These are phyloP conservation scores for Crotalus tigris DNA, from an alignment of 2,113 vertebrate genomes.

Conservation along the genomic window DNA sequence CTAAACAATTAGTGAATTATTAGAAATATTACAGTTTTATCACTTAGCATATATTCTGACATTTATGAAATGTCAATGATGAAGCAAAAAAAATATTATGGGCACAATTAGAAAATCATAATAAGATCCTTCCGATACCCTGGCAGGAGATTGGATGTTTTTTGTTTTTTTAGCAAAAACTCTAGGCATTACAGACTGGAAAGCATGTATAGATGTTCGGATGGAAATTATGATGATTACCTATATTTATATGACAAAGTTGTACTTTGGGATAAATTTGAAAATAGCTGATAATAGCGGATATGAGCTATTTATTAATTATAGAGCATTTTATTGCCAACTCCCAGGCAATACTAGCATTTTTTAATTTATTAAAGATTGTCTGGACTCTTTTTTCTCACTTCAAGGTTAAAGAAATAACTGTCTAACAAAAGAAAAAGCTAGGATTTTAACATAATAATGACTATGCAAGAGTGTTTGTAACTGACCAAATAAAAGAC, in stretches of 20 bases:
- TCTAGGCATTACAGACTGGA: neutral
- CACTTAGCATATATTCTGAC: neutral
- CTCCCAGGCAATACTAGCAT: neutral
- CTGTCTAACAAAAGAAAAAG: neutral
- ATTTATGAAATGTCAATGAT: neutral
- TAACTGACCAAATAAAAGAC: neutral
- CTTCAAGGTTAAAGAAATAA: neutral
- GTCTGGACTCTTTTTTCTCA: neutral
- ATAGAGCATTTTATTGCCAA: neutral
- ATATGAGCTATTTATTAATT: neutral
- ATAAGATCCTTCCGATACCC: neutral
- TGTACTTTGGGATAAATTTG: neutral
- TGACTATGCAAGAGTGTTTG: neutral
- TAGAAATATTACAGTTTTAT: neutral
- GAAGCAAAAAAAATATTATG: neutral
- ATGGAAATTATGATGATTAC: neutral
- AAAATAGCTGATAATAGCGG: neutral
- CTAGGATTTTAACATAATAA: neutral
- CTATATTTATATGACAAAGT: neutral
- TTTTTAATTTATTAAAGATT: neutral
- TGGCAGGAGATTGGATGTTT: neutral
- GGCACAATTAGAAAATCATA: neutral
- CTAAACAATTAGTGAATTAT: neutral
- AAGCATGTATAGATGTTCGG: neutral
- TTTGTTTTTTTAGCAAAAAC: neutral